Evolutionary conservation across 37 sponge, comb jelly and placozoan species (phyloP).

Genomic region (Oscarella lobularis): DNA sequence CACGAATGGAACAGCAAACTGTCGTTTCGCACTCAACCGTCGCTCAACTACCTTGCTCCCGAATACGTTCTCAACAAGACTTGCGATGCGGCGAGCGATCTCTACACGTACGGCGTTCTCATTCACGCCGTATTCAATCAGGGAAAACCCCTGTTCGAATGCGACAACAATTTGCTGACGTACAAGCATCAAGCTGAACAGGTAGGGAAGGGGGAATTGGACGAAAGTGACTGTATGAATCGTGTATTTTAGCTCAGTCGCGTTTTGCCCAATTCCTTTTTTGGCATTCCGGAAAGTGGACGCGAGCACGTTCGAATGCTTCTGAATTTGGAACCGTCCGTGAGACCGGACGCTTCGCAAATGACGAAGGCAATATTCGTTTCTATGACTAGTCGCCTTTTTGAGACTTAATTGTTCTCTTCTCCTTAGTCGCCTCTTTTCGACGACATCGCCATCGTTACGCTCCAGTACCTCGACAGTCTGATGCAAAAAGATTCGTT

Average conservation of each 20-base stretch:
- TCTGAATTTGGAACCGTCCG: constrained; percentile 47
- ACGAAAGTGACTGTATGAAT: not conserved
- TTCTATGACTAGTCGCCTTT: constrained; percentile 2
- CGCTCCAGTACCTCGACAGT: constrained; percentile 55
- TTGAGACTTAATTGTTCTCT: not conserved
- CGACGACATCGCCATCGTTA: constrained; percentile 33
- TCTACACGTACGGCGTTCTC: constrained; percentile 65
- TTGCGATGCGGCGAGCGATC: constrained; percentile 24
- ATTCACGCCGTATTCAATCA: constrained; percentile 43
- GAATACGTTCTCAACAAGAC: constrained; percentile 37
- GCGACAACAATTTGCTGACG: constrained; percentile 34
- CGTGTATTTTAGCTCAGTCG: constrained; percentile 41
- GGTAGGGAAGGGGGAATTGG: constrained; percentile 34
- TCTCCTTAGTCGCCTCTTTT: constrained; percentile 38
- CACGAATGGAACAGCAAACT: constrained; percentile 28
- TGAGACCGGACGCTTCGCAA: constrained; percentile 44
- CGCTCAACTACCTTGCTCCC: constrained; percentile 66
- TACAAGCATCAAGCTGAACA: constrained; percentile 54
- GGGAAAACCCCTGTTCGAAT: constrained; percentile 41
- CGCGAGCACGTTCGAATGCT: constrained; percentile 24
- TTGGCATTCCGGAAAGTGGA: constrained; percentile 26
- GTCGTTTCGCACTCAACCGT: constrained; percentile 23
- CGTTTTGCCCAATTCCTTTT: constrained; percentile 27
- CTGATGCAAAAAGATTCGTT: constrained; percentile 52
- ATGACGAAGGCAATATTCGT: constrained; percentile 38